Base-by-base conservation (phyloP, 2,888 invertebrate species). In the Rhodophaea formosa region DNA sequence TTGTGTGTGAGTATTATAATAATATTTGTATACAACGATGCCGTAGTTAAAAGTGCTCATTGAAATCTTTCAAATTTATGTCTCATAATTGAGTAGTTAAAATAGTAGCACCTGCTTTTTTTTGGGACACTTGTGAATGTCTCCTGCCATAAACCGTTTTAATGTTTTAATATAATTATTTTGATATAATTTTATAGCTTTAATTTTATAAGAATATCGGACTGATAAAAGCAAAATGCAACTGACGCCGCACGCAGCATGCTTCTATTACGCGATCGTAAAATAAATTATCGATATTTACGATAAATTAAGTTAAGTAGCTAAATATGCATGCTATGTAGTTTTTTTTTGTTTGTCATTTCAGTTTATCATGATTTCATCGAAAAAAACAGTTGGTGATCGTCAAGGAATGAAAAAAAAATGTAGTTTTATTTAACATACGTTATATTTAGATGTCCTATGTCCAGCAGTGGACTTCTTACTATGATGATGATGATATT, bases 51-150 rank as follows among this genome's bases (percentile, higher is more conserved):
- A 43, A 45, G 16, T 57, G 14, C 14, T 39, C 57, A 57, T 59
- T 23, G 45, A 58, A 61, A 59, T 59, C 43, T 61, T 53, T 44
- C 32, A 58, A 59, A 62, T 61, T 60, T 60, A 62, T 58, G 59
- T 61, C 59, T 59, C 61, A 52, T 62, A 57, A 65, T 63, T 61
- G 58, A 62, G 56, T 56, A 60, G 61, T 63, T 60, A 62, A 65
- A 65, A 62, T 60, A 62, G 54, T 60, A 56, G 53, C 68, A 66
- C 61, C 64, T 65, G 66, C 64, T 61, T 61, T 52, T n/a, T 35
- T 57, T 35, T 30, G 53, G 23, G 32, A 49, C 8, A 16, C 59
- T 56, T 62, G 53, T 53, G 56, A 53, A 45, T 56, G 44, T 42
- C 39, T 53, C 30, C 12, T 44, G 5, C 54, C 46, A 54, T 61